Conservation (phyloP, 2,113 vertebrate genomes). For the Neoarius graeffei region DNA sequence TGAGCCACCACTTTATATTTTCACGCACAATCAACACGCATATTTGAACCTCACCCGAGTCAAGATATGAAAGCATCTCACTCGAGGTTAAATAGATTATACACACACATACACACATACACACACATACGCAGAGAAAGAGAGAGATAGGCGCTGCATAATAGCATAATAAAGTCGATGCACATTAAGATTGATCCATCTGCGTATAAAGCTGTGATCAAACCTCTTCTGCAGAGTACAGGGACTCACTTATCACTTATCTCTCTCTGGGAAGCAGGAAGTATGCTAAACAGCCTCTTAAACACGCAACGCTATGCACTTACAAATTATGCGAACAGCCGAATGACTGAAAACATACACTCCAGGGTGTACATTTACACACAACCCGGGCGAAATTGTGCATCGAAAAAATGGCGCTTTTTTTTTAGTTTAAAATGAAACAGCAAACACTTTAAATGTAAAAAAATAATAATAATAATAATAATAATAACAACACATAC, state of each 20-base stretch:
- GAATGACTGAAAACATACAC: conserved; percentile 13
- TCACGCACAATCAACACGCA: not conserved
- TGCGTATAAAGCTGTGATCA: conserved; percentile 8
- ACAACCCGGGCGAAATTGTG: not conserved
- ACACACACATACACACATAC: conserved; percentile 19
- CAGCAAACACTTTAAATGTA: not conserved
- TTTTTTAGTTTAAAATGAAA: not conserved
- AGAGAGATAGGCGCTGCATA: not conserved
- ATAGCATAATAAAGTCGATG: not conserved
- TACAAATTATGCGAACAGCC: conserved; percentile 23
- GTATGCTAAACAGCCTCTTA: conserved; percentile 35
- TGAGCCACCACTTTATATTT: conserved; percentile 16
- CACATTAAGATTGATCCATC: conserved; percentile 29
- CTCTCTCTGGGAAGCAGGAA: not conserved
- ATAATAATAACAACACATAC: not conserved
- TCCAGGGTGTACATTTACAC: conserved; percentile 19
- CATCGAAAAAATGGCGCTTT: not conserved
- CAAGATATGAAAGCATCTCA: conserved; percentile 9
- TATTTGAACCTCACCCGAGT: conserved; percentile 8
- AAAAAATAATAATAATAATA: not conserved
- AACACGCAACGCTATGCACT: conserved; percentile 1
- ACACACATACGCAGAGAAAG: not conserved
- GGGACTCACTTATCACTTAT: conserved; percentile 11
- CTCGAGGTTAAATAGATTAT: conserved; percentile 26
- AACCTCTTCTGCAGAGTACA: conserved; percentile 9